Base-by-base conservation (phyloP, 2,888 invertebrate species). In the Nemoura dubitans region DNA sequence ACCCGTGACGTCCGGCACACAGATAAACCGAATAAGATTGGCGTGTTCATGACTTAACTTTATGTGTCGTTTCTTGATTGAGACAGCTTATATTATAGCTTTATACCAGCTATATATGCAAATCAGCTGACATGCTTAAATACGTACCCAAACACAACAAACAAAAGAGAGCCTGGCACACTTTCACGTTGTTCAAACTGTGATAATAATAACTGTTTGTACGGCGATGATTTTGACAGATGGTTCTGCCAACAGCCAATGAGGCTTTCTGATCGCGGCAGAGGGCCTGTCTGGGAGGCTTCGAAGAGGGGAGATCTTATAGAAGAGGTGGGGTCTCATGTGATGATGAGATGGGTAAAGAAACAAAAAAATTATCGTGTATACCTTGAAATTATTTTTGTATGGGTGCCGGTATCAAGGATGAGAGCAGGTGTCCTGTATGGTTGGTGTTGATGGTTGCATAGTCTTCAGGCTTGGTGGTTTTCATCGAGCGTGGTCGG, bases 101-200 rank as follows among this genome's bases (percentile, higher is more conserved):
- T 16, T 21, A 21, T 59, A 59, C 6, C 2, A 59, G 59, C 16
- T 21, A 36, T n/a, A 21, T 59, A 59, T 59, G 59, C 14, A 59
- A 59, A 59, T 59, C 59, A 59, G 59, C 59, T 59, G 59, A 59
- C 59, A 21, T 59, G 59, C 59, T 59, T 59, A 59, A 59, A 59
- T 59, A 59, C 59, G 59, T 59, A 59, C 59, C 59, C 59, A 59
- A 59, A 59, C 16, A 59, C 59, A 59, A 59, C 59, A 59, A 59
- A 59, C 59, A 59, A 21, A 59, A 59, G 59, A 59, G 2, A 21
- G 59, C 5, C 59, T 59, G 59, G 59, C 59, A 59, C 59, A 59
- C 59, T 59, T 59, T 59, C 14, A 10, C 59, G 59, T 14, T 21
- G 59, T 21, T 59, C 59, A 59, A 59, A 59, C 59, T 59, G 59